Conservation (phyloP, 2,888 invertebrate species). For the Perizoma flavofasciatum region DNA sequence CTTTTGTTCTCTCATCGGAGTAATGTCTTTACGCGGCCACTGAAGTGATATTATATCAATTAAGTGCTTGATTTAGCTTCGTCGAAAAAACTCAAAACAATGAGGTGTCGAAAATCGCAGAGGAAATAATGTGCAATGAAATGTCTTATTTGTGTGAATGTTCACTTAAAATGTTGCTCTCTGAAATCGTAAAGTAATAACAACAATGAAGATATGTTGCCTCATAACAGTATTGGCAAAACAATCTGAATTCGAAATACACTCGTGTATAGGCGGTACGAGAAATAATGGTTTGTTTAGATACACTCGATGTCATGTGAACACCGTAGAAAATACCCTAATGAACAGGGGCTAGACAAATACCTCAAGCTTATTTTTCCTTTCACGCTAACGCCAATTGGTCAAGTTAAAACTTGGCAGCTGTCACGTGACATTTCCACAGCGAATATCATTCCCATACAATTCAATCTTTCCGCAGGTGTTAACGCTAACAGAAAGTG, state of each 20-base stretch:
- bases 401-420: too few relatives aligned
- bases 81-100: slow-evolving; percentile 78
- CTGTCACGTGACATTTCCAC: too few relatives aligned
- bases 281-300: slow-evolving; percentile 6
- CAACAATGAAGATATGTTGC: slow-evolving; percentile 36
- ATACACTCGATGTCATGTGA: slow-evolving; percentile 1
- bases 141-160: slow-evolving; percentile 64
- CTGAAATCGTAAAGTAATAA: slow-evolving; percentile 43
- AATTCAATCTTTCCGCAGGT: too few relatives aligned
- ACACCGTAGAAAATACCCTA: background rate
- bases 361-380: too few relatives aligned
- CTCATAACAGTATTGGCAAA: slow-evolving; percentile 29
- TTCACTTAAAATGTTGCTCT: slow-evolving; percentile 47
- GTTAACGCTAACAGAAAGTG: too few relatives aligned
- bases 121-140: slow-evolving; percentile 74
- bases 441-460: too few relatives aligned
- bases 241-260: slow-evolving; percentile 23
- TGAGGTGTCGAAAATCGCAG: slow-evolving; percentile 70
- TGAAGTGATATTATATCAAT: slow-evolving; percentile 78
- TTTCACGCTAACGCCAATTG: too few relatives aligned
- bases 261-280: background rate
- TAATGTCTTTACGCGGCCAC: slow-evolving; percentile 75
- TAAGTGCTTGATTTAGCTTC: slow-evolving; percentile 74
- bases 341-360: too few relatives aligned
- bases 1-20: slow-evolving; percentile 71